Evolutionary conservation across 1,140 invertebrate species (phyloP), one percentile per base, ranked within the genome.

Genomic region (Cyphomyrmex costatus): DNA sequence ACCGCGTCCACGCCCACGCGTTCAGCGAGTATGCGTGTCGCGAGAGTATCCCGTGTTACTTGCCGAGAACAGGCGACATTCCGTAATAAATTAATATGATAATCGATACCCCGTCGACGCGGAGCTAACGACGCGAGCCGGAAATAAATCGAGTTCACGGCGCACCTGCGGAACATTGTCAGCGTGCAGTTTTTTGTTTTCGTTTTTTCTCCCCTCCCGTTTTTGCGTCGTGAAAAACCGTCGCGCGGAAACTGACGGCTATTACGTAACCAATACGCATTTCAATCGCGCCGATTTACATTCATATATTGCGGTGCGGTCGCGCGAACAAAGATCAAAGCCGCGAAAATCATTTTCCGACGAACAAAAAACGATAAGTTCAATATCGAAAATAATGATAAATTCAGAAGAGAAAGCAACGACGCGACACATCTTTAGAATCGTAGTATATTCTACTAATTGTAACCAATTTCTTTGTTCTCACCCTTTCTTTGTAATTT

Each of bases 1-100:
- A 46, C 63, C 76, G 46, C 83, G 68, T 60, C 61, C 68, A 33
- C 87, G 65, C 87, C 89, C 85, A 88, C 86, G 86, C 86, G 53
- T 24, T 27, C 21, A 33, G 65, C 71, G 77, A 77, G 80, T 74
- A 68, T 61, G 86, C 86, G 46, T 24, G 46, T 16, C 33, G 71
- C 63, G 84, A 74, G 84, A 74, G 78, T 53, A 74, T 63, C 65
- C 24, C 46, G 56, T 30, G 56, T 58, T 33, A 33, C 60, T 27
- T 66, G 49, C 14, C 12, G 42, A n/a, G 65, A n/a, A 70, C 12
- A 49, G 49, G 2, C 77, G 61, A 66, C 51, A 76, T 86, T 86
- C 87, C 83, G 21, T 51, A 85, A 63, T 85, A 53, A 53, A 56
- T 86, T 88, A 86, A 89, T 87, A 88, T 74, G 88, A 68, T 89